phyloP scores from a whole-genome alignment of 2,888 invertebrate species.

The Tipula helvola region DNA sequence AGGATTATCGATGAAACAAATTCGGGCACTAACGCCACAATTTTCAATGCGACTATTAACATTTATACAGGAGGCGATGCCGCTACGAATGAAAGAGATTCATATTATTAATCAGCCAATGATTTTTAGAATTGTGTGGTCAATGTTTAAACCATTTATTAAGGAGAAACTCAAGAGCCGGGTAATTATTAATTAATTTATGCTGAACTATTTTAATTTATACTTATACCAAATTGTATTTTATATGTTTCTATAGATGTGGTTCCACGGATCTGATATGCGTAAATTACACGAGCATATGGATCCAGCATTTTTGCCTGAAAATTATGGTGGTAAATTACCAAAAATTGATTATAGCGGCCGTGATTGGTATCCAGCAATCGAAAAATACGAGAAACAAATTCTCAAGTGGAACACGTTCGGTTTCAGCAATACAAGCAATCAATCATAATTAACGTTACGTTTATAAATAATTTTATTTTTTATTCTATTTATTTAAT shows the following conservation, averaged over 20 bases:
- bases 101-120: slow-evolving; percentile 78
- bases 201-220: background rate
- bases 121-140: slow-evolving; percentile 74
- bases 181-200: slow-evolving; percentile 40
- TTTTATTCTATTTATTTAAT: background rate
- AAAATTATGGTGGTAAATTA: slow-evolving; percentile 61
- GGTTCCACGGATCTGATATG: slow-evolving; percentile 76
- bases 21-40: slow-evolving; percentile 50
- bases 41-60: slow-evolving; percentile 64
- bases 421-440: slow-evolving; percentile 46
- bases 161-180: slow-evolving; percentile 62
- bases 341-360: slow-evolving; percentile 66
- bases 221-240: slow-evolving; percentile 9
- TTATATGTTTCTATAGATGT: slow-evolving; percentile 48
- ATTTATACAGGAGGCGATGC: slow-evolving; percentile 82
- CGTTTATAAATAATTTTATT: background rate
- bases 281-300: slow-evolving; percentile 60
- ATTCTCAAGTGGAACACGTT: slow-evolving; percentile 55
- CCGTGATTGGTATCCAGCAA: slow-evolving; percentile 62
- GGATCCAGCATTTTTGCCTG: slow-evolving; percentile 52
- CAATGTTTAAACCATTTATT: slow-evolving; percentile 72
- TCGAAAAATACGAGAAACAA: slow-evolving; percentile 49
- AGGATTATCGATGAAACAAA: slow-evolving; percentile 62
- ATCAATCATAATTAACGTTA: background rate
- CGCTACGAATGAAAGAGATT: slow-evolving; percentile 68